Evolutionary conservation across 1,140 invertebrate genomes (phyloP), one percentile per base, ranked within the genome.

Genomic region (Pseudomyrmex gracilis): DNA sequence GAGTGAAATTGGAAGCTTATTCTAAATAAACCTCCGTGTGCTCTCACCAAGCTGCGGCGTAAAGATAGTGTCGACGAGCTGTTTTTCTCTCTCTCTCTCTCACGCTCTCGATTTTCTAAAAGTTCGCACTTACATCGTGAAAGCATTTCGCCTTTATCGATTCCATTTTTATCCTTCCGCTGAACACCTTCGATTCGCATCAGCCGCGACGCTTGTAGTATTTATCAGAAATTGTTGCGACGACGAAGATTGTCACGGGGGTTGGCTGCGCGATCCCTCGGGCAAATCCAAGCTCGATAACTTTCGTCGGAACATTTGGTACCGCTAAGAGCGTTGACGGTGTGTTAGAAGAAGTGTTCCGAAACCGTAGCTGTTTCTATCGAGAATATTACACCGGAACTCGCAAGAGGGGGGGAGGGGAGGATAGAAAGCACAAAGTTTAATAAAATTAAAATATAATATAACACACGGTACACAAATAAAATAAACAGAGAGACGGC

Each of bases 151-250:
- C 76, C 22, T 60, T 80, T 80, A 80, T 80, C 64, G 68, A 60
- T 70, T 64, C 45, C 34, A 70, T 70, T 80, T 61, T 80, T 70
- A 58, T 49, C 51, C 66, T 58, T 49, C 51, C 64, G 12, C 34
- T 4, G 51, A 68, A 47, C 20, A 68, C 10, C 64, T 60, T 70
- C 53, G 53, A 80, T 58, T 80, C 63, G 53, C 43, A 67, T 80
- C 66, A 80, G 34, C 34, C 53, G 53, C 53, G 64, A 60, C n/a
- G 76, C 76, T 58, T 49, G 76, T 80, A 24, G 53, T 70, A 80
- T 80, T 80, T 80, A 80, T 80, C 63, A 70, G 63, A 70, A 80
- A 80, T 80, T 58, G 63, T 68, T 68, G 76, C 64, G 64, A 76
- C 73, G 45, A 20, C 9, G 45, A 60, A 78, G 51, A 68, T 70